phyloP scores from a whole-genome alignment of 2,797 vertebrate species.

The Gadopsis marmoratus region DNA sequence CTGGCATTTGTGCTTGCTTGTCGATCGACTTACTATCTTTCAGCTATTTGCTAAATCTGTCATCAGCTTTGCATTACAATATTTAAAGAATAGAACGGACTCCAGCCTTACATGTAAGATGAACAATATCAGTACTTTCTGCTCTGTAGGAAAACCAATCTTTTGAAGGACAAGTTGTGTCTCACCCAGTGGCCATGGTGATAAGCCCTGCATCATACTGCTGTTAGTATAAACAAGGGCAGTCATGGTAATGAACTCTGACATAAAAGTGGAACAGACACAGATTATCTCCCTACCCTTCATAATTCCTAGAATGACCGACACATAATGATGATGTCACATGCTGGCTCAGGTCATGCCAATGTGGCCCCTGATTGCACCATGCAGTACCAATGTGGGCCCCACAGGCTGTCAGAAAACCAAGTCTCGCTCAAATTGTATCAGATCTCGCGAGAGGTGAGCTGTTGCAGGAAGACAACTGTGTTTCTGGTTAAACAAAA shows the following conservation, averaged over 20 bases:
- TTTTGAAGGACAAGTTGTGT: constrained; percentile 18
- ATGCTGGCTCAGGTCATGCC: not conserved
- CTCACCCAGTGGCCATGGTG: constrained; percentile 15
- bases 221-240: constrained; percentile 64
- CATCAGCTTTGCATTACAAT: not conserved
- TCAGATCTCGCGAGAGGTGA: too few relatives aligned
- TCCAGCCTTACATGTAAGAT: not conserved
- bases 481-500: too few relatives aligned
- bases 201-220: constrained; percentile 48
- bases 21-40: too few relatives aligned
- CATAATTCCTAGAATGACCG: constrained; percentile 65
- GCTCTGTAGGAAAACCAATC: not conserved
- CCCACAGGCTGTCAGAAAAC: not conserved
- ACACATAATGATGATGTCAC: constrained; percentile 21
- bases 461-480: too few relatives aligned
- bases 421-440: too few relatives aligned
- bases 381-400: not conserved
- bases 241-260: constrained; percentile 50
- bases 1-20: not conserved
- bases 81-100: not conserved
- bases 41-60: not conserved
- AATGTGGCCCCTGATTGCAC: constrained; percentile 5
- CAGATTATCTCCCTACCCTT: constrained; percentile 77
- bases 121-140: too few relatives aligned
- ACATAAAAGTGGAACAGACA: constrained; percentile 75